Evolutionary conservation across 2,797 vertebrate genomes (phyloP), one percentile per base, ranked within the genome.

Genomic region (Anguilla anguilla): DNA sequence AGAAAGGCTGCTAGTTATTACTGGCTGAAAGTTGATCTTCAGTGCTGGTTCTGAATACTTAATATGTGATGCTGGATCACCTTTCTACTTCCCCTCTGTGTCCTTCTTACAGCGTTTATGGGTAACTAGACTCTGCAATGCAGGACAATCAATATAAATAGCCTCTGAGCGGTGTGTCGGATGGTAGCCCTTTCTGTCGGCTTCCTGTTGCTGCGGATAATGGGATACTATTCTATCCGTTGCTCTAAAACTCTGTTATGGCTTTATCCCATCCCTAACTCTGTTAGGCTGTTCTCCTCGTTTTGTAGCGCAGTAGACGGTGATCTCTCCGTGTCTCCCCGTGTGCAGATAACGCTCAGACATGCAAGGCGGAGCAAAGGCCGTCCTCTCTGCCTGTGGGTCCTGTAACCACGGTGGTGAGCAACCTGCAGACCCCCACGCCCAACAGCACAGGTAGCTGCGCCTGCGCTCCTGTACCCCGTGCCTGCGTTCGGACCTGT

Each of bases 381-480:
- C 99, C 99, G 39, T 99, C 98, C 43, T 98, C 99, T 59, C 93
- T 99, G 93, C 96, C 97, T 0, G 97, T 99, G 91, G 98, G 98
- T 92, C 97, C 99, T 49, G 96, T 97, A 35, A 96, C 98, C 94
- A 97, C 98, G 39, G 95, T 98, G 6, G 97, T 99, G 91, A 98
- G 98, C 91, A 98, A 96, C 94, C 96, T 97, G 94, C 98, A 99
- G 95, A 99, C 98, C 89, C 98, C 98, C 86, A 99, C 99, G 92
- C 98, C 99, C 93, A 99, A 98, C 93, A 99, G 98, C 96, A 99
- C 98, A 98, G 98, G 98, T 99, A 94, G 91, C 59, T 83, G 31
- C 6, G 28, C 9, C 61, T 67, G 25, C 13, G 61, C 61, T 67
- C n/a, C n/a, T 10, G 61, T 6, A 6, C 4, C 25, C 25, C 11